Conservation (phyloP, 2,797 vertebrate genomes). For the Chromis chromis region DNA sequence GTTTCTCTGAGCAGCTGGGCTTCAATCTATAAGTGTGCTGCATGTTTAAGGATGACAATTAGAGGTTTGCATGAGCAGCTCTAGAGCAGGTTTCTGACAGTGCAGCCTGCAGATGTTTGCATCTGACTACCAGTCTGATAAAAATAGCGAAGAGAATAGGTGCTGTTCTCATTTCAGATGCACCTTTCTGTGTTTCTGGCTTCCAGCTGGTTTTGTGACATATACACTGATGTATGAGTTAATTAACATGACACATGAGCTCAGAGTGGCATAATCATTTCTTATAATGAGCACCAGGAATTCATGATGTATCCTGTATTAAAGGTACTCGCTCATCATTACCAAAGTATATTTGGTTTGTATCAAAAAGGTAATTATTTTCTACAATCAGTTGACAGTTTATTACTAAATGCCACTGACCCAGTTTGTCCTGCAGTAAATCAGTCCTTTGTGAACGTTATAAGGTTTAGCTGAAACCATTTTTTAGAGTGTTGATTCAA, state of each 20-base stretch:
- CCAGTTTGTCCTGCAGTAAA: too few relatives aligned
- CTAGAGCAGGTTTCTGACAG: background rate
- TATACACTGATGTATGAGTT: too few relatives aligned
- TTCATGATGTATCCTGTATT: background rate
- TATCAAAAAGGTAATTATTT: background rate
- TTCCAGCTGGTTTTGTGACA: background rate
- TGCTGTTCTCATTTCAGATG: background rate
- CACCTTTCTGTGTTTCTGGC: background rate
- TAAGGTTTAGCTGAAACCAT: too few relatives aligned
- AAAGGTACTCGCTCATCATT: background rate
- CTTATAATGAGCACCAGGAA: background rate
- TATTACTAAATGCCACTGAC: too few relatives aligned
- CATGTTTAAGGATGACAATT: conserved; percentile 4
- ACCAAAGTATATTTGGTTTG: background rate
- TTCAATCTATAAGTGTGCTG: conserved; percentile 22
- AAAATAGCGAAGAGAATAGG: background rate
- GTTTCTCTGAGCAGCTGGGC: conserved; percentile 21
- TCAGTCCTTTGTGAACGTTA: too few relatives aligned
- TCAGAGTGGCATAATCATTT: too few relatives aligned
- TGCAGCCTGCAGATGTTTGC: background rate
- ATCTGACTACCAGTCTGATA: background rate
- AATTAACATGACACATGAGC: too few relatives aligned
- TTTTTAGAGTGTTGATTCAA: too few relatives aligned
- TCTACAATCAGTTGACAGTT: background rate
- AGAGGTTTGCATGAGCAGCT: background rate